Evolutionary conservation across 2,888 invertebrate genomes (phyloP).

Genomic region (Polydrusus tereticollis): DNA sequence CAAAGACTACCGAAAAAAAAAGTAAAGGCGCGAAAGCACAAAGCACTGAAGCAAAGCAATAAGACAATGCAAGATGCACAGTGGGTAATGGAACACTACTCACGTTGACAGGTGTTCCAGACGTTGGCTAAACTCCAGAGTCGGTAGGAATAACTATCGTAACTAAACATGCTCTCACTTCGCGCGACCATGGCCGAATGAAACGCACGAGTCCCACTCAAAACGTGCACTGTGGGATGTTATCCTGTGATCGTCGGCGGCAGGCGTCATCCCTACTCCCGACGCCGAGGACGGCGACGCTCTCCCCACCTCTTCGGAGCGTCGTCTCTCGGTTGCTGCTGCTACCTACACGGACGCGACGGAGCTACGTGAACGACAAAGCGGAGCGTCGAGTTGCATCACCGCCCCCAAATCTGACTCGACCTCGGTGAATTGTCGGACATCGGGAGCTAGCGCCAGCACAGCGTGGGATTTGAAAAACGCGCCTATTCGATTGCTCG

Average conservation of each 20-base stretch:
- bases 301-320: constrained; percentile 34
- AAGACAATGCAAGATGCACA: constrained; percentile 41
- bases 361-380: constrained; percentile 51
- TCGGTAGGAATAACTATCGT: constrained; percentile 82
- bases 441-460: constrained; percentile 19
- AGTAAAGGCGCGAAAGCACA: constrained; percentile 46
- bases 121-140: constrained; percentile 84
- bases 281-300: constrained; percentile 55
- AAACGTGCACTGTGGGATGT: constrained; percentile 52
- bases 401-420: constrained; percentile 63
- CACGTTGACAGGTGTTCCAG: constrained; percentile 82
- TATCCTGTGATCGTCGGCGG: constrained; percentile 51
- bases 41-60: constrained; percentile 45
- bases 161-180: constrained; percentile 82
- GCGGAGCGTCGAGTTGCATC: constrained; percentile 54
- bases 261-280: constrained; percentile 51
- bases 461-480: constrained; percentile 19
- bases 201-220: constrained; percentile 55
- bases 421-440: constrained; percentile 32
- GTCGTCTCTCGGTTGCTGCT: constrained; percentile 49
- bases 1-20: constrained; percentile 45
- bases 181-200: constrained; percentile 88
- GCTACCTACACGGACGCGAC: constrained; percentile 55
- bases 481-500: constrained; percentile 1
- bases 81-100: constrained; percentile 68